Evolutionary conservation across 1,140 invertebrate species (phyloP).

Genomic region (Panagrolaimus sp.): DNA sequence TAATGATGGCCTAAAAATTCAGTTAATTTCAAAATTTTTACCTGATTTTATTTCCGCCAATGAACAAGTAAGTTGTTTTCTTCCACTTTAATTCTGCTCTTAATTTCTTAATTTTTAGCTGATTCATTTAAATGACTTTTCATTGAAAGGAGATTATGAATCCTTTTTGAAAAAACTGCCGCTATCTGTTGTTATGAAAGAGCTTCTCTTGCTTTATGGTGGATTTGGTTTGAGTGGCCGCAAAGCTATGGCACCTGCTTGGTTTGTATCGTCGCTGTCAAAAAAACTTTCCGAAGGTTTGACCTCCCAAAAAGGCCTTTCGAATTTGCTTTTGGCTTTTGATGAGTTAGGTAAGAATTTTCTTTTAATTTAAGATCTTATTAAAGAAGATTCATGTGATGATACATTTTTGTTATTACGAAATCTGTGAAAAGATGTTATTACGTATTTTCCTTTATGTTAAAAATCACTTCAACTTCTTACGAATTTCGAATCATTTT

Average conservation of each 20-base stretch:
- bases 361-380: neutral
- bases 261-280: neutral
- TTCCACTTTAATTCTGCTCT: neutral
- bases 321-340: neutral
- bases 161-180: neutral
- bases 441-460: too few relatives aligned
- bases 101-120: neutral
- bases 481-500: too few relatives aligned
- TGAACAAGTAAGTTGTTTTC: neutral
- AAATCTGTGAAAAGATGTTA: too few relatives aligned
- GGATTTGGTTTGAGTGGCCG: neutral
- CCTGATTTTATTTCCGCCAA: constrained; percentile 3
- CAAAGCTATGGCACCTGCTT: neutral
- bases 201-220: neutral
- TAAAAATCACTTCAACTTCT: too few relatives aligned
- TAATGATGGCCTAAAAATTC: neutral
- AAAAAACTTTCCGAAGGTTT: neutral
- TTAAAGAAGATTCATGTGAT: too few relatives aligned
- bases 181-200: neutral
- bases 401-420: too few relatives aligned
- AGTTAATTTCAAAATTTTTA: neutral
- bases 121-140: neutral
- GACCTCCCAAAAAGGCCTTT: neutral
- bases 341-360: constrained; percentile 1
- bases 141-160: neutral